These are phyloP conservation scores for Peromyscus eremicus DNA, from an alignment of 2,797 vertebrate genomes.

Conservation along the genomic window DNA sequence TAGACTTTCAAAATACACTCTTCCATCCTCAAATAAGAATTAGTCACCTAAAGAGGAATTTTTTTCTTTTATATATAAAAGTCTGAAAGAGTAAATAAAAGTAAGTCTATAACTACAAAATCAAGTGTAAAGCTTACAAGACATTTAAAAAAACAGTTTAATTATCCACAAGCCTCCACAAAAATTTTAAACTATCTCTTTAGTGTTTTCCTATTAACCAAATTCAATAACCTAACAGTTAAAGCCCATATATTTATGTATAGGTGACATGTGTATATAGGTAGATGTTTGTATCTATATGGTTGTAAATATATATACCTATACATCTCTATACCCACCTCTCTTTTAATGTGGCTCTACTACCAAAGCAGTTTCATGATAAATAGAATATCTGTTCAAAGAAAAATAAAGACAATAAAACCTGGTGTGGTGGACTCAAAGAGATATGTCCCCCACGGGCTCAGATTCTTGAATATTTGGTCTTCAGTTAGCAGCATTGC, in stretches of 20 bases:
- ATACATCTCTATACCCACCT: too few species aligned
- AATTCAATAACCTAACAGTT: neutral
- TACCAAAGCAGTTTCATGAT: neutral
- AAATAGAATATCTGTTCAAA: neutral
- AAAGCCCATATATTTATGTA: neutral
- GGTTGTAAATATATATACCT: neutral
- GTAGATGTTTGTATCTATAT: neutral
- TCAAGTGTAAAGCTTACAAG: neutral
- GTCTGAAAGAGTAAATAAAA: neutral
- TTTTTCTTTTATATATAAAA: constrained; percentile 27
- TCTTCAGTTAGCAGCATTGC: neutral
- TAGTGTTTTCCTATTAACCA: constrained; percentile 5
- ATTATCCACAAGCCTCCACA: constrained; percentile 4
- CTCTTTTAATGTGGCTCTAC: neutral
- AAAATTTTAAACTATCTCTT: constrained; percentile 33
- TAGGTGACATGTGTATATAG: neutral
- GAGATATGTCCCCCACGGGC: neutral
- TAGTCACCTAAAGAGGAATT: constrained; percentile 16
- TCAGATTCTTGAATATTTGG: neutral
- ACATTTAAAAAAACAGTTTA: neutral
- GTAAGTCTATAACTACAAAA: neutral
- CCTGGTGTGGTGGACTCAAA: neutral
- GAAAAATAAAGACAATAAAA: neutral
- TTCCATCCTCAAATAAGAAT: constrained; percentile 26
- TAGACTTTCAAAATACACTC: neutral